A percentile compares a stretch with the other conserved stretches of the same genome.
phyloP scores from a whole-genome alignment of 2,888 invertebrate species.

The Scaptomyza cyrtandrae region DNA sequence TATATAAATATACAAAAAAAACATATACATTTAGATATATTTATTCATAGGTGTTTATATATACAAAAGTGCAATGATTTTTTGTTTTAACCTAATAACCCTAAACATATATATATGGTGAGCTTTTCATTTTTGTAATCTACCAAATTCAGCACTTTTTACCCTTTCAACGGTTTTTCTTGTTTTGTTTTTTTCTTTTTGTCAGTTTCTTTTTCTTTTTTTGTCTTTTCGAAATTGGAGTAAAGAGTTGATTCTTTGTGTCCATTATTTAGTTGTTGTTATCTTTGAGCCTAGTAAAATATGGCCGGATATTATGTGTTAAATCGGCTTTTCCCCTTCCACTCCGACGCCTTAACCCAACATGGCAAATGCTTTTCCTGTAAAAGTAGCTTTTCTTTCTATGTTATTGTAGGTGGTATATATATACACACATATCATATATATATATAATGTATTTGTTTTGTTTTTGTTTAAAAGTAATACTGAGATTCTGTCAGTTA shows the following conservation, averaged over 20 bases:
- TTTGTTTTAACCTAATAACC: conserved; percentile 7
- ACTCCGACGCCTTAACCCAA: conserved; percentile 14
- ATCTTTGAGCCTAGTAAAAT: conserved; percentile 16
- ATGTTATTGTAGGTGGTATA: conserved; percentile 31
- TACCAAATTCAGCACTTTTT: conserved; percentile 14
- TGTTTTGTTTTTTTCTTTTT: too few relatives aligned
- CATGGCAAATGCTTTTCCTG: conserved; percentile 63
- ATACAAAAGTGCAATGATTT: conserved; percentile 17
- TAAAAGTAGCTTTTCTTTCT: conserved; percentile 7
- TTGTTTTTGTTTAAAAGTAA: conserved; percentile 54
- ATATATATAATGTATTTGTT: conserved; percentile 27
- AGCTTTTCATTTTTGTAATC: conserved; percentile 7
- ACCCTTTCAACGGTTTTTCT: conserved; percentile 9
- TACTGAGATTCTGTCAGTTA: conserved; percentile 75
- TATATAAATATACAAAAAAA: conserved; percentile 14
- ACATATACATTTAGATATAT: conserved; percentile 25
- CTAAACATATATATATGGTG: neutral
- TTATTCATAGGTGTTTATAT: conserved; percentile 18
- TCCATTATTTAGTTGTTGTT: neutral
- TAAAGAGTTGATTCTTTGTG: neutral
- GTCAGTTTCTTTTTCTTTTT: neutral
- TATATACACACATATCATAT: conserved; percentile 20
- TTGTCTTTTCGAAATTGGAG: conserved; percentile 26
- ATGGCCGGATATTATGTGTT: conserved; percentile 19
- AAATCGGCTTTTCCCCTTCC: neutral